Conservation (phyloP, 2,113 vertebrate genomes). For the Saguinus midas region DNA sequence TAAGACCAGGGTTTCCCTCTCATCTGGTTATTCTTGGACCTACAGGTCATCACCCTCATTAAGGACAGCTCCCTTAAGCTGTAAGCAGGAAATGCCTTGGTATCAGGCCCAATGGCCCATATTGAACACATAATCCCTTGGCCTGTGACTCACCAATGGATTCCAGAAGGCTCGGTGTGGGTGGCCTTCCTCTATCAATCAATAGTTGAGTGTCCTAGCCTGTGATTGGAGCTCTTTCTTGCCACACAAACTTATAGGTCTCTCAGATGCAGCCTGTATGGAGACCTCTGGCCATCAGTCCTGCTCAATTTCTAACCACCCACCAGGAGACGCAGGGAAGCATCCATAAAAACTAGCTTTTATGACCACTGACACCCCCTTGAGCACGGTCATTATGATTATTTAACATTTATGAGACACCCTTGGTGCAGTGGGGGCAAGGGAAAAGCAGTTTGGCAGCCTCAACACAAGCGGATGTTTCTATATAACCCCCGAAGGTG, state of each 20-base stretch:
- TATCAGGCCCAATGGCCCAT: conserved; percentile 63
- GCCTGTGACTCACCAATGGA: conserved; percentile 72
- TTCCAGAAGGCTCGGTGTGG: conserved; percentile 75
- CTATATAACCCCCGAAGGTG: conserved; percentile 14
- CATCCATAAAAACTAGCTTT: conserved; percentile 69
- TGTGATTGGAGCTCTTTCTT: conserved; percentile 53
- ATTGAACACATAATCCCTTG: conserved; percentile 75
- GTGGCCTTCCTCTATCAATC: conserved; percentile 76
- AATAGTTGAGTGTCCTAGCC: conserved; percentile 53
- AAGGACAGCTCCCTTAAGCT: conserved; percentile 43
- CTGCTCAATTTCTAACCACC: conserved; percentile 63
- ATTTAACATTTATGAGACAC: conserved; percentile 73
- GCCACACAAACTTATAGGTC: conserved; percentile 68
- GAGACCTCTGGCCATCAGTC: conserved; percentile 59
- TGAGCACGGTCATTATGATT: conserved; percentile 63
- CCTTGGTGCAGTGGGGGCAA: neutral
- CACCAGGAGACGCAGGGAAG: conserved; percentile 65
- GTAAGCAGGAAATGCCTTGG: conserved; percentile 70
- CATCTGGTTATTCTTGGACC: conserved; percentile 49
- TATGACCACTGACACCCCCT: conserved; percentile 64
- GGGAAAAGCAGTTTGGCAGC: conserved; percentile 63
- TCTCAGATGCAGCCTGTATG: conserved; percentile 59
- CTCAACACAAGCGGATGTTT: conserved; percentile 56
- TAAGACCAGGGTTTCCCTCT: conserved; percentile 15
- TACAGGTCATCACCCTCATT: conserved; percentile 65